These are phyloP conservation scores for Mesopsocus fuscifrons DNA, from an alignment of 2,888 invertebrate species.

Conservation along the genomic window DNA sequence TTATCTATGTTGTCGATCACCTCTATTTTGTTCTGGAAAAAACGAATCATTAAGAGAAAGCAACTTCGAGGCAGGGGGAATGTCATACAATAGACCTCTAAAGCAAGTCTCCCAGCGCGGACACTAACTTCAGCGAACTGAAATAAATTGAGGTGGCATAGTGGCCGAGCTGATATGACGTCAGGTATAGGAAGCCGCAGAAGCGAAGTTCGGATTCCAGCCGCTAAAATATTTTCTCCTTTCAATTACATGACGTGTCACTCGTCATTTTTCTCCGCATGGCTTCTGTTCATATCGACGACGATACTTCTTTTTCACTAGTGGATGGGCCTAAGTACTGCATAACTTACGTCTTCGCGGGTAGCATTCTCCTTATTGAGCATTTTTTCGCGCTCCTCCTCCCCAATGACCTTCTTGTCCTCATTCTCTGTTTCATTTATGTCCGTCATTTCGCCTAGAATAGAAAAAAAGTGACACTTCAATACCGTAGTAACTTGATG, in stretches of 20 bases:
- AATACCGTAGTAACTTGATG: too few relatives aligned
- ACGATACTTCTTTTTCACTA: too few relatives aligned
- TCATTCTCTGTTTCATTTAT: conserved; percentile 26
- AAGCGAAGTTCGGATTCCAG: too few relatives aligned
- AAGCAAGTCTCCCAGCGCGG: neutral
- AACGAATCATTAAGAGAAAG: neutral
- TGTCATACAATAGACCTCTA: neutral
- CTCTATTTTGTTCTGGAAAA: conserved; percentile 24
- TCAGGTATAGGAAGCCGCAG: neutral
- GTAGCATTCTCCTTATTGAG: conserved; percentile 38
- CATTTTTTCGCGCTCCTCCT: conserved; percentile 40
- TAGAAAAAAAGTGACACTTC: too few relatives aligned
- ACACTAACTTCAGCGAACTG: neutral
- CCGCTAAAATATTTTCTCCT: too few relatives aligned
- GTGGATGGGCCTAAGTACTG: too few relatives aligned
- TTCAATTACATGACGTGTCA: too few relatives aligned
- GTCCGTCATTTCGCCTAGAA: neutral
- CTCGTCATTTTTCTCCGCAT: too few relatives aligned
- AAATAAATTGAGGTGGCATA: neutral
- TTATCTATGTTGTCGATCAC: conserved; percentile 17
- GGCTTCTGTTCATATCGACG: too few relatives aligned
- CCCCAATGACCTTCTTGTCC: conserved; percentile 45
- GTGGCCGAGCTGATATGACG: too few relatives aligned
- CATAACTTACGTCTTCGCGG: conserved; percentile 20
- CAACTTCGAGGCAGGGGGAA: neutral